Base-by-base conservation (phyloP, 2,113 vertebrate species). In the Hyperopisus bebe region DNA sequence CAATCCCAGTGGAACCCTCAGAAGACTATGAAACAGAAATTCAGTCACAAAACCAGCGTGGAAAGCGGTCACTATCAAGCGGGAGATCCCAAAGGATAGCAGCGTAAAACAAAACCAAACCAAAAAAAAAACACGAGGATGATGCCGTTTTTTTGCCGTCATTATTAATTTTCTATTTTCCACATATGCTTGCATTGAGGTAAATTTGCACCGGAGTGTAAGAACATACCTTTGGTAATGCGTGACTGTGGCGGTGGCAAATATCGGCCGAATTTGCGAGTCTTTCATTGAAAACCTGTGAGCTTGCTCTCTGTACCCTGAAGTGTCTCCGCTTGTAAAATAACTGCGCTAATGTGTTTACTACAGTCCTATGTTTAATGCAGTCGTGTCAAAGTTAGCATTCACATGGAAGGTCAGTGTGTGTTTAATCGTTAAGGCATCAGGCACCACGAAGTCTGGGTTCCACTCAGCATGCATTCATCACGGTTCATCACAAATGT, bases 1-100 rank as follows among this genome's bases (percentile, higher is more conserved):
- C 97, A 91, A 96, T 98, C 95, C 97, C 97, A n/a, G 96, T 96
- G 93, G 98, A 97, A 90, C 93, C 94, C 89, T 92, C 93, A 70
- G 97, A 96, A 96, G 98, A 98, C 92, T 98, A 96, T 96, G 97
- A 97, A 92, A 95, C 96, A 93, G 97, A 97, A 92, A 95, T 97
- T 92, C 94, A 93, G 55, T 95, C 96, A 93, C 95, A 94, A 94
- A 96, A 94, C 92, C 95, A 95, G 94, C 95, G 97, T 91, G 95
- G 97, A 97, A 97, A 97, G 95, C 96, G 97, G 94, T 97, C 97
- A n/a, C 96, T 97, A 93, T 95, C 95, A 92, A 96, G 93, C 92
- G 95, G 95, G 93, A 93, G 94, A 89, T 92, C 92, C 91, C 92
- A 95, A 90, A 96, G 94, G 92, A 93, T 95, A 95, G 93, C 95